Evolutionary conservation across 2,113 vertebrate species (phyloP).

Genomic region (Oreochromis tanganicae): DNA sequence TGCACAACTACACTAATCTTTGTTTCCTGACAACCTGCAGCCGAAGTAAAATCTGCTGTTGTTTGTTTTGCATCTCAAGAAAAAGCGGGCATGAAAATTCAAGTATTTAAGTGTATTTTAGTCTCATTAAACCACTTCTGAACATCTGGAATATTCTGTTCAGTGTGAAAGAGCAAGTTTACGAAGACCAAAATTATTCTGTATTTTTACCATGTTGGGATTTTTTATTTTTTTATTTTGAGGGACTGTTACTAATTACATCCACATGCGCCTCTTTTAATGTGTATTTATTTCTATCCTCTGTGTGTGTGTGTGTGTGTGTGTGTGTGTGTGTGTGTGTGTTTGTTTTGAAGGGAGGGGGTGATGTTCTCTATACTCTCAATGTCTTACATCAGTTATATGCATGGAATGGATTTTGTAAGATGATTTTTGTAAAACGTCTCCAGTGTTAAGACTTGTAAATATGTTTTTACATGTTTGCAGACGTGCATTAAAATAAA

Average conservation of each 20-base stretch:
- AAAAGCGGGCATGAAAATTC: background rate
- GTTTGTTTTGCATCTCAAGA: background rate
- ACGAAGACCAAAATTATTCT: background rate
- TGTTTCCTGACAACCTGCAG: background rate
- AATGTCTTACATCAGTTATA: background rate
- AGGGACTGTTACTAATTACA: background rate
- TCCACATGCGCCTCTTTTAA: background rate
- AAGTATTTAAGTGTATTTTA: background rate
- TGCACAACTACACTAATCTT: background rate
- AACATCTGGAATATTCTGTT: background rate
- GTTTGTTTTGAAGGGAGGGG: background rate
- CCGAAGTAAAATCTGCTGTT: background rate
- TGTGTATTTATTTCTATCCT: conserved; percentile 27
- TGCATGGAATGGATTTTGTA: conserved; percentile 53
- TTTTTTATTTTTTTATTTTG: background rate
- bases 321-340: rapidly evolving
- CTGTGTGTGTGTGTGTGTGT: rapidly evolving
- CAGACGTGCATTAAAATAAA: conserved; percentile 38
- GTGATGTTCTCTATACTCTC: background rate
- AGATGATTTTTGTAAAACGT: conserved; percentile 17
- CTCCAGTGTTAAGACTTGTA: conserved; percentile 35
- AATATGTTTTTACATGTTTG: conserved; percentile 51
- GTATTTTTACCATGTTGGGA: background rate
- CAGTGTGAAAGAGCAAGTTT: background rate
- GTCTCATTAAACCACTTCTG: background rate